Evolutionary conservation across 2,797 vertebrate genomes (phyloP).

Genomic region (Columba guinea): DNA sequence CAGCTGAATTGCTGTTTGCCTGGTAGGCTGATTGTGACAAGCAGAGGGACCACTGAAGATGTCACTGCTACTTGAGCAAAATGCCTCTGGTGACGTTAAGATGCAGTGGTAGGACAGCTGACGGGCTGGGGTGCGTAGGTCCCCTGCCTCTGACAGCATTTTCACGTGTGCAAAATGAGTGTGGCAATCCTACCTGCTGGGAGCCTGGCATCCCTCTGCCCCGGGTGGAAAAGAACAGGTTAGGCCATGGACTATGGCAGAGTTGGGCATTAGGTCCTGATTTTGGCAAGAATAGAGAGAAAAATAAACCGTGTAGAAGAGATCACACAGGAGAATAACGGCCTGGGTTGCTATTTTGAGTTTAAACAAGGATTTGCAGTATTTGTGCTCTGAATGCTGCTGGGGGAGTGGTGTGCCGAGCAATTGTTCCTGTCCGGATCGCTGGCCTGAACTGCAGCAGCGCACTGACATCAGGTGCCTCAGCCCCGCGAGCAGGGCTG

Average conservation of each 20-base stretch:
- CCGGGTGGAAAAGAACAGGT: background rate
- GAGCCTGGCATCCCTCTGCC: background rate
- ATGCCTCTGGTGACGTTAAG: background rate
- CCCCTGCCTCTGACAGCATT: background rate
- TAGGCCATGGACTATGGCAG: background rate
- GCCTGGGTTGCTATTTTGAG: background rate
- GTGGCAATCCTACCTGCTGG: background rate
- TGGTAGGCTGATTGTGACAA: background rate
- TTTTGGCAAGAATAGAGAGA: background rate
- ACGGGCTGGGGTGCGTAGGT: background rate
- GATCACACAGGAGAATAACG: background rate
- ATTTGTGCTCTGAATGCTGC: background rate
- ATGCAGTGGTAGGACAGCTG: background rate
- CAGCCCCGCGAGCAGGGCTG: background rate
- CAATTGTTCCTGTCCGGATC: background rate
- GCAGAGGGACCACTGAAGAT: background rate
- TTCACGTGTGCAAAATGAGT: background rate
- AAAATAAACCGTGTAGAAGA: background rate
- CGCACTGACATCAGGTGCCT: background rate
- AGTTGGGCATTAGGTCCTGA: background rate
- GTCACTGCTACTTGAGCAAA: background rate
- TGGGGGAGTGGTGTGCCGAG: background rate
- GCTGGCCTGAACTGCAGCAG: background rate
- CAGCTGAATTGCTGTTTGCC: background rate
- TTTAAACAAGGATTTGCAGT: background rate